Evolutionary conservation across 2,797 vertebrate genomes (phyloP), one percentile per base, ranked within the genome.

Genomic region (Rhadinocentrus ornatus): DNA sequence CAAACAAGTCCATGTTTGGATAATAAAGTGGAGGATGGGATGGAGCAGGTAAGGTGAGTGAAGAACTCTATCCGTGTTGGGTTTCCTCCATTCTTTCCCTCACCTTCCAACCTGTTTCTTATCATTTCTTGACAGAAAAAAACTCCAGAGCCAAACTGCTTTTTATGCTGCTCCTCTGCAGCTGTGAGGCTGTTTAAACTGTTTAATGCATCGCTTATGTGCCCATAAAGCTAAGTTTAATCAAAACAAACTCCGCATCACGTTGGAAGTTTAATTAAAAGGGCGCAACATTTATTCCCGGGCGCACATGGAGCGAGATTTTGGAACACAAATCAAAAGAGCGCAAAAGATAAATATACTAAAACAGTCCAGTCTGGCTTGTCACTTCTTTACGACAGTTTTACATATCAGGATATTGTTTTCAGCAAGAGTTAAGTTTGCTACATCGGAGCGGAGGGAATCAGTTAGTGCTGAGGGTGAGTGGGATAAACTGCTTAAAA

Each of bases 101-200:
- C 69, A 82, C 16, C 62, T 56, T 72, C 76, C 72, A 74, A 66
- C 71, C 80, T 85, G 83, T 26, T 80, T 88, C 75, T 71, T 39
- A 77, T 90, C 76, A 31, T 53, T n/a, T 50, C 16, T 24, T 60
- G 77, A 79, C 69, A 78, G 67, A 44, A 73, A 86, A 75, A 34
- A 67, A 48, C 35, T 7, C 32, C 58, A 50, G 24, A 1, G 12
- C 50, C 50, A 37, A 41, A 37, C 8, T 27, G 59, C 61, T 35
- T 11, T 61, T 18, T 41, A 39, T 34, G 26, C 24, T 55, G 52
- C 56, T 72, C 34, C 18, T 2, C 44, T 69, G 41, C 59, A 48
- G 24, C 24, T 2, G 59, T 2, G 24, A 44, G 24, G 27, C 34
- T 18, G 37, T 20, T 18, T 58, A 5, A 22, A 26, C 37, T 15